phyloP scores from a whole-genome alignment of 2,113 vertebrate genomes.

The Anolis carolinensis region DNA sequence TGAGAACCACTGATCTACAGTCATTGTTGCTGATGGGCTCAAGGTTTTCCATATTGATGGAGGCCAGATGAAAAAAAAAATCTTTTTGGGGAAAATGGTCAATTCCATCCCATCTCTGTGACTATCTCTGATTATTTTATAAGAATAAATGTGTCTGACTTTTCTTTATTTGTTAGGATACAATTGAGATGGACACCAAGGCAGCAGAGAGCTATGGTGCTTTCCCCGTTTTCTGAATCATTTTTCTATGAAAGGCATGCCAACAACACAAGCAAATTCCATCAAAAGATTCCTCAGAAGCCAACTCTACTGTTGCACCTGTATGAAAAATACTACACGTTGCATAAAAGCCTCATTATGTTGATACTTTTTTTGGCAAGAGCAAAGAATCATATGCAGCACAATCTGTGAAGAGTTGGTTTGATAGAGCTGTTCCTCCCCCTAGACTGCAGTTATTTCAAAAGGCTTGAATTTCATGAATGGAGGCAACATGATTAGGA shows the following conservation, averaged over 20 bases:
- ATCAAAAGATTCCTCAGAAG: conserved; percentile 42
- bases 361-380: conserved; percentile 16
- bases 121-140: not conserved
- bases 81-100: not conserved
- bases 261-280: conserved; percentile 50
- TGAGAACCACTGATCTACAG: too few species aligned
- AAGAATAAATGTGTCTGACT: not conserved
- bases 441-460: conserved; percentile 30
- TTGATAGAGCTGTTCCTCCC: conserved; percentile 36
- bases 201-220: not conserved
- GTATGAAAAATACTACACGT: conserved; percentile 53
- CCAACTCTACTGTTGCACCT: conserved; percentile 52
- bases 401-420: conserved; percentile 45
- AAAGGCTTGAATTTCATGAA: conserved; percentile 39
- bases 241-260: conserved; percentile 58
- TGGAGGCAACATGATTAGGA: conserved; percentile 38
- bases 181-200: conserved; percentile 31
- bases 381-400: conserved; percentile 35
- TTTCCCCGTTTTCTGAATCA: conserved; percentile 50
- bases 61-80: not conserved
- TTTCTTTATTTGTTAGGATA: not conserved
- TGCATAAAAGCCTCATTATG: conserved; percentile 54
- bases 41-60: not conserved
- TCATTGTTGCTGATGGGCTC: too few species aligned
- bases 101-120: not conserved